Conservation (phyloP, 2,888 invertebrate genomes). For the Syrista parreyssii region DNA sequence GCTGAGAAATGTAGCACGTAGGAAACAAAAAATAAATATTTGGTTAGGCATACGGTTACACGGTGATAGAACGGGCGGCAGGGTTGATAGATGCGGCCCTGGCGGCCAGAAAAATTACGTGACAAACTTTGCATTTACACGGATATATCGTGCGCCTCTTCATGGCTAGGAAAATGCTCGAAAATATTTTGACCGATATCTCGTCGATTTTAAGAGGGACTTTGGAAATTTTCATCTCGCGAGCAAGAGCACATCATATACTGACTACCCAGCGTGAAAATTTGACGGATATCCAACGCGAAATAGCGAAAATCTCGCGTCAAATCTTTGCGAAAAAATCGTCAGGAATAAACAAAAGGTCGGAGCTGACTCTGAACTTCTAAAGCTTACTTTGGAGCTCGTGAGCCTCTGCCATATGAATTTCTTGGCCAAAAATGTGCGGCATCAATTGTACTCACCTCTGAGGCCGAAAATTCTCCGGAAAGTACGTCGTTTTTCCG, state of each 20-base stretch:
- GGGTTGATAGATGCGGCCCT: slow-evolving; percentile 57
- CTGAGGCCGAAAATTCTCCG: slow-evolving; percentile 56
- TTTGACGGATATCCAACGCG: slow-evolving; percentile 20
- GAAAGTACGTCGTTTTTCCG: slow-evolving; percentile 49
- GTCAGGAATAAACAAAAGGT: slow-evolving; percentile 64
- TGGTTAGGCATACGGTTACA: slow-evolving; percentile 18
- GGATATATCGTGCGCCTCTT: slow-evolving; percentile 53
- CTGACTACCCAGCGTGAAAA: slow-evolving; percentile 46
- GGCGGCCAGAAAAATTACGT: slow-evolving; percentile 59
- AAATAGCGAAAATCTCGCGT: slow-evolving; percentile 40
- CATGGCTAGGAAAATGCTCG: slow-evolving; percentile 40
- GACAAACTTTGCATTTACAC: slow-evolving; percentile 59
- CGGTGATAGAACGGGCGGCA: slow-evolving; percentile 21
- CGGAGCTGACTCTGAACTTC: slow-evolving; percentile 42
- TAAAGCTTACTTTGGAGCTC: slow-evolving; percentile 26
- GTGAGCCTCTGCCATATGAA: slow-evolving; percentile 9
- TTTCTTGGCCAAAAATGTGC: slow-evolving; percentile 18
- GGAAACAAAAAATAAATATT: slow-evolving; percentile 7
- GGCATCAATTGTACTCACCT: slow-evolving; percentile 48
- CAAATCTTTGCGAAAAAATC: slow-evolving; percentile 52
- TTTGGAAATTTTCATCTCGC: slow-evolving; percentile 32
- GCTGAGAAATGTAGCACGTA: not conserved
- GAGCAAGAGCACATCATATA: slow-evolving; percentile 25
- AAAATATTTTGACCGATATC: slow-evolving; percentile 56
- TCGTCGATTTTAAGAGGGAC: slow-evolving; percentile 27